phyloP scores from a whole-genome alignment of 1,140 invertebrate genomes.

The Agrilus planipennis region DNA sequence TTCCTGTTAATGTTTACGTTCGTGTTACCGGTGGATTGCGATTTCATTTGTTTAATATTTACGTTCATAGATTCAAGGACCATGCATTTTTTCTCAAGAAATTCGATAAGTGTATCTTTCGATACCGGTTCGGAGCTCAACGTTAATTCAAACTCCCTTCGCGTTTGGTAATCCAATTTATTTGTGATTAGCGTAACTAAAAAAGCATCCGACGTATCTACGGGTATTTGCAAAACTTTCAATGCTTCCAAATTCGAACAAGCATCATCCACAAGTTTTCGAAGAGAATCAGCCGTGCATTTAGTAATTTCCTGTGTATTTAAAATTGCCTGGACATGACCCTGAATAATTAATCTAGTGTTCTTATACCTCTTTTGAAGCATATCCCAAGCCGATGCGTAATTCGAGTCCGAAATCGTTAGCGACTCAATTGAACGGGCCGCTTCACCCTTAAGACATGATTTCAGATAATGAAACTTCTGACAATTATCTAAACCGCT shows the following conservation, averaged over 20 bases:
- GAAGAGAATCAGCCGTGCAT: constrained; percentile 16
- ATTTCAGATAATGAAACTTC: neutral
- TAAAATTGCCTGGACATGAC: neutral
- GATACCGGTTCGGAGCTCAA: constrained; percentile 11
- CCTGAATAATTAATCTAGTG: neutral
- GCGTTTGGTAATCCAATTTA: neutral
- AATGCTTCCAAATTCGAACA: neutral
- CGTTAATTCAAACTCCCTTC: neutral
- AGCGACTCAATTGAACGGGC: neutral
- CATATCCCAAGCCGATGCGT: neutral
- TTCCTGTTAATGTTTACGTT: neutral
- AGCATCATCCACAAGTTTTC: neutral
- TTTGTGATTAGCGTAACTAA: neutral
- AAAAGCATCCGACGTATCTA: neutral
- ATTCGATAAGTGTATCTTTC: constrained; percentile 19
- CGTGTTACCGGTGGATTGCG: constrained; percentile 11
- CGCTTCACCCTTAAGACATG: neutral
- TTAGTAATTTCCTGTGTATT: constrained; percentile 13
- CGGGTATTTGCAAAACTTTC: neutral
- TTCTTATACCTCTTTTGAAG: neutral
- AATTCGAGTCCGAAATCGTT: neutral
- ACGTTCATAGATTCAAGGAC: constrained; percentile 15
- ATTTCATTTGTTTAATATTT: constrained; percentile 4
- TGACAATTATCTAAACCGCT: neutral
- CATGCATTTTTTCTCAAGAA: constrained; percentile 18